Evolutionary conservation across 2,888 invertebrate genomes (phyloP).

Genomic region (Osmoderma eremita): DNA sequence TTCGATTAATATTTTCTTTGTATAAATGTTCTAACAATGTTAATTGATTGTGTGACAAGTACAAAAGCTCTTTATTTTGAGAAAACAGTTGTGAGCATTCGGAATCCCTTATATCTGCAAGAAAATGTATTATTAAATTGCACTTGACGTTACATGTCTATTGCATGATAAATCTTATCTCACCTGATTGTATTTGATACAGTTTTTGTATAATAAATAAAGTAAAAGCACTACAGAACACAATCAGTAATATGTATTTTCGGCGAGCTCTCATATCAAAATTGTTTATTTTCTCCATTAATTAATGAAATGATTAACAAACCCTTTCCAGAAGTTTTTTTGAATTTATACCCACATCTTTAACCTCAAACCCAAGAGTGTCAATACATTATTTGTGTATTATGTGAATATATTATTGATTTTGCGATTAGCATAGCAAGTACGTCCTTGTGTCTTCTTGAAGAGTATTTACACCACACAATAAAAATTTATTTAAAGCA

Average conservation of each 20-base stretch:
- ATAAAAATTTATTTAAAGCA: too few species aligned
- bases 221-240: constrained; percentile 37
- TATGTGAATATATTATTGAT: background rate
- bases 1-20: constrained; percentile 44
- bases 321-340: background rate
- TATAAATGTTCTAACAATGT: constrained; percentile 57
- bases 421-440: background rate
- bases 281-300: constrained; percentile 50
- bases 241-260: constrained; percentile 45
- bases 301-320: constrained; percentile 19
- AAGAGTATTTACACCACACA: background rate
- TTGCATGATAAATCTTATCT: background rate
- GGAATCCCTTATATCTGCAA: constrained; percentile 53
- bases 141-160: too few species aligned
- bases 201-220: constrained; percentile 55
- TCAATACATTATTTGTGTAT: background rate
- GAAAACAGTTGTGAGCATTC: constrained; percentile 51
- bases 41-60: constrained; percentile 58
- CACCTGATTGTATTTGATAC: constrained; percentile 52
- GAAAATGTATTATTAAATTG: background rate
- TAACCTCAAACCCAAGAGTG: constrained; percentile 22
- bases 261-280: constrained; percentile 52
- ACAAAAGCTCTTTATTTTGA: constrained; percentile 58
- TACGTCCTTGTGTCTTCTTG: background rate
- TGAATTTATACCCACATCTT: background rate